Conservation (phyloP, 2,113 vertebrate species). For the Spea multiplicata region DNA sequence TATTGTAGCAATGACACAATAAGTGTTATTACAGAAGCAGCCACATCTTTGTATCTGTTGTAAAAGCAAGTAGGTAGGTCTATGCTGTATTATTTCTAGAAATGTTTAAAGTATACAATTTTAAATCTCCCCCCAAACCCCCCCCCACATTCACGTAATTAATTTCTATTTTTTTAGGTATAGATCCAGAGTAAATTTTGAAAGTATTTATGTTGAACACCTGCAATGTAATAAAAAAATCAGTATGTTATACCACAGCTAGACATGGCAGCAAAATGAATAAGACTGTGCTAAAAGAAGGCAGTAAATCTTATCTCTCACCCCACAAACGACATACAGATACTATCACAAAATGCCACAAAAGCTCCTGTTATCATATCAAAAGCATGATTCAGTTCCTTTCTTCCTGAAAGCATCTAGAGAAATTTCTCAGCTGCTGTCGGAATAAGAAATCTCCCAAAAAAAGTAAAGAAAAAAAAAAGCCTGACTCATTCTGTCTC, state of each 20-base stretch:
- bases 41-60: too few relatives aligned
- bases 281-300: slow-evolving; percentile 8
- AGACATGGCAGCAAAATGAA: background rate
- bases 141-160: too few relatives aligned
- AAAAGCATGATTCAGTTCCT: slow-evolving; percentile 19
- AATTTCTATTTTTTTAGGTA: too few relatives aligned
- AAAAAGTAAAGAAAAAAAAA: background rate
- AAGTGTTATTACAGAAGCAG: too few relatives aligned
- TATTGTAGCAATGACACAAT: too few relatives aligned
- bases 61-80: too few relatives aligned
- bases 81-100: too few relatives aligned
- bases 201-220: background rate
- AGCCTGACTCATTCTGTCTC: slow-evolving; percentile 34
- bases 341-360: slow-evolving; percentile 6
- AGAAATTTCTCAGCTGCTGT: slow-evolving; percentile 20
- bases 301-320: background rate
- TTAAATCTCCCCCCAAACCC: too few relatives aligned
- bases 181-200: too few relatives aligned
- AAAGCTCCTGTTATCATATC: slow-evolving; percentile 22
- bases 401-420: slow-evolving; percentile 10
- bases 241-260: background rate
- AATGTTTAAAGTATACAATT: too few relatives aligned
- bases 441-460: slow-evolving; percentile 10
- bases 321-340: background rate
- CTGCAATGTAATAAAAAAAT: background rate